Evolutionary conservation across 1,140 invertebrate genomes (phyloP).

Genomic region (Pseudomyrmex dendroicus): DNA sequence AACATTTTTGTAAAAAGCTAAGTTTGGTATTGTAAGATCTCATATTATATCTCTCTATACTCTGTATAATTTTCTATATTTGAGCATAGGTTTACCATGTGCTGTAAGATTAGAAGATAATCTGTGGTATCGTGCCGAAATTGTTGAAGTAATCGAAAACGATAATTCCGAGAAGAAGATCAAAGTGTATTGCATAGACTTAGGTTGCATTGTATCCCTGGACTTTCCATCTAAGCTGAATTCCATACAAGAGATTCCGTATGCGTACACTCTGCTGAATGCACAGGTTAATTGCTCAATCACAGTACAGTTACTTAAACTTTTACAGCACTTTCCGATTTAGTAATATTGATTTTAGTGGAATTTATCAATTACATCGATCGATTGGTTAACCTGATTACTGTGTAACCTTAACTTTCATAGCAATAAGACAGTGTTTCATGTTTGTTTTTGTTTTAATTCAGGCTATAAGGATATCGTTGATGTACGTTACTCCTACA

Average conservation of each 20-base stretch:
- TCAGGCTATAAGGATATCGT: conserved; percentile 80
- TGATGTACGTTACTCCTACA: conserved; percentile 75
- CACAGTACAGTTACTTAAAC: no score
- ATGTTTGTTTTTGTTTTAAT: conserved; percentile 31
- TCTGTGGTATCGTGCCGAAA: conserved; percentile 83
- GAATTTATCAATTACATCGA: no score
- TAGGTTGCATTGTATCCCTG: conserved; percentile 77
- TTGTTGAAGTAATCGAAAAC: conserved; percentile 74
- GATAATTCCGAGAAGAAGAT: conserved; percentile 39
- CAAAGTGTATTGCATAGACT: conserved; percentile 85
- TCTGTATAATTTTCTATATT: not conserved
- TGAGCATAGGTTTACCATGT: conserved; percentile 81
- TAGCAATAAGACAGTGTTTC: not conserved
- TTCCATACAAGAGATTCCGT: conserved; percentile 74
- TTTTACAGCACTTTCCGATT: no score
- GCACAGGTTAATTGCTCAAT: conserved; percentile 75
- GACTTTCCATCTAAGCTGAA: conserved; percentile 69
- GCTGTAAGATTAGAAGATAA: conserved; percentile 81
- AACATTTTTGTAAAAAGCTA: not conserved
- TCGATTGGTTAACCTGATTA: no score
- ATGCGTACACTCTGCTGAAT: conserved; percentile 69
- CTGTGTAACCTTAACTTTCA: no score
- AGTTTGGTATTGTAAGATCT: not conserved
- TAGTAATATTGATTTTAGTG: no score
- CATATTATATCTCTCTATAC: not conserved